These are phyloP conservation scores for Thermophis baileyi DNA, from an alignment of 2,113 vertebrate genomes.

Conservation along the genomic window DNA sequence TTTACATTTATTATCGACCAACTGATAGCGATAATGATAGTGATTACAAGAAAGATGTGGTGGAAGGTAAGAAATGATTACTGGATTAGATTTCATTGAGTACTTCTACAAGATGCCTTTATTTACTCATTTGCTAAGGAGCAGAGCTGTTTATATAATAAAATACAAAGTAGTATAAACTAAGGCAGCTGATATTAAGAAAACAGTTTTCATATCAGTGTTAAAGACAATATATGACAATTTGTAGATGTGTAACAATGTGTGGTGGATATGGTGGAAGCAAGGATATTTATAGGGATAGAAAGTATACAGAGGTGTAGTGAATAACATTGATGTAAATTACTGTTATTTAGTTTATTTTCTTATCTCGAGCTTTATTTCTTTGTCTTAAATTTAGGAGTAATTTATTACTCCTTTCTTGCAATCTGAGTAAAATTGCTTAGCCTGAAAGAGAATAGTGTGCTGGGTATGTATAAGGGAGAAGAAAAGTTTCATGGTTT, in stretches of 20 bases:
- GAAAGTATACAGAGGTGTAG: not conserved
- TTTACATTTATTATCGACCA: constrained; percentile 96
- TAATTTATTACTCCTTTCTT: not conserved
- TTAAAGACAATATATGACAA: not conserved
- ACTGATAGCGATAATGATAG: constrained; percentile 98
- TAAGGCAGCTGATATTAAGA: no score
- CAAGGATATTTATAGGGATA: not conserved
- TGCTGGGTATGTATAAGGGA: not conserved
- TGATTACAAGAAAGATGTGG: constrained; percentile 95
- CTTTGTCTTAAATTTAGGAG: not conserved
- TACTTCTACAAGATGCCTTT: not conserved
- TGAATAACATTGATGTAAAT: not conserved
- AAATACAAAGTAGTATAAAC: not conserved
- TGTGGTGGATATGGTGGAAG: not conserved
- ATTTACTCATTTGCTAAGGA: not conserved
- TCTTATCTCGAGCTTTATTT: not conserved
- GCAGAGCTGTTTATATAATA: not conserved
- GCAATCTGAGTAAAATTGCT: not conserved
- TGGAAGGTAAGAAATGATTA: constrained; percentile 77
- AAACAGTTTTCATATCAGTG: not conserved
- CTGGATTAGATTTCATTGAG: not conserved
- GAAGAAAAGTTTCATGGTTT: not conserved
- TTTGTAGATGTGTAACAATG: not conserved
- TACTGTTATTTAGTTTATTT: not conserved
- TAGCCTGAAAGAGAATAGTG: not conserved